Evolutionary conservation across 1,140 invertebrate species (phyloP), one percentile per base, ranked within the genome.

Genomic region (Holotrichia oblita): DNA sequence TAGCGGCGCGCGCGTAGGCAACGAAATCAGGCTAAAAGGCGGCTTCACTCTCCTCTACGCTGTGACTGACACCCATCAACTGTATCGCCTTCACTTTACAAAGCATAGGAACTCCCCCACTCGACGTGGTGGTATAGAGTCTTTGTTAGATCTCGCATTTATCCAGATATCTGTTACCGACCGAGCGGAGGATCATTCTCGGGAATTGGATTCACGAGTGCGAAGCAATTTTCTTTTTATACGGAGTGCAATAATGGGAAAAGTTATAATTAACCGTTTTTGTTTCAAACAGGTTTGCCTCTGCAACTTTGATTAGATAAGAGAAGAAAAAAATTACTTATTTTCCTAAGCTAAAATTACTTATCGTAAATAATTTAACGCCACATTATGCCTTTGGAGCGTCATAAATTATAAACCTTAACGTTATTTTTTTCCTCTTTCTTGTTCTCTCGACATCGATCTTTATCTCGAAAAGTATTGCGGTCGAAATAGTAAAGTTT

Each of bases 201-300:
- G 14, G 75, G 75, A 76, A 76, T 76, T 76, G 75, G 75, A 76
- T 76, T 55, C 44, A 34, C 41, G 75, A 74, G 73, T 74, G 73
- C 73, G 73, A 74, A 44, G 75, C 41, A 55, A 76, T 76, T 76
- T 76, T 76, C 75, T 76, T 76, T 76, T 76, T 76, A 76, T 55
- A 27, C 22, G 42, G 24, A 55, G 41, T 76, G 75, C 75, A 76
- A 76, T 76, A 76, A 76, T 76, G 75, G 75, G 75, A 76, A 76
- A 76, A 76, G 75, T 76, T 76, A 76, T 76, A 76, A 76, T 76
- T 76, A 76, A 76, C 75, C 41, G 75, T 76, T 76, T 76, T 76
- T 76, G 75, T 76, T 76, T 44, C 75, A 42, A 34, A 40, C 40
- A 74, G 41, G 73, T 44, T 17, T 74, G 40, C 73, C 40, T 74